A percentile compares a stretch with the other conserved stretches of the same genome.
phyloP scores from a whole-genome alignment of 2,797 vertebrate genomes.

The Lepus townsendii region DNA sequence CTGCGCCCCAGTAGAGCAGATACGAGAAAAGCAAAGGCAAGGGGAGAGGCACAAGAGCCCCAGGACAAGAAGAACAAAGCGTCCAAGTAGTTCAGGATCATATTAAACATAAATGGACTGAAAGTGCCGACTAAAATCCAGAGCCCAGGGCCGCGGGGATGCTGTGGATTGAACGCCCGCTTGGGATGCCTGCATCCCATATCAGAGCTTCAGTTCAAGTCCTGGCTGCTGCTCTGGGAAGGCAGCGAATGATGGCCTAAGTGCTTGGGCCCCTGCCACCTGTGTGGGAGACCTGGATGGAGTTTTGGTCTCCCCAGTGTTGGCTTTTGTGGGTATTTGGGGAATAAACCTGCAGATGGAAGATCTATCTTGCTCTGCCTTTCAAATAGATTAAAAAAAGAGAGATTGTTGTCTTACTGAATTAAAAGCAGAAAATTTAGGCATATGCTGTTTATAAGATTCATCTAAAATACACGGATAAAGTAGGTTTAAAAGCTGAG shows the following conservation, averaged over 20 bases:
- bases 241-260: too few species aligned
- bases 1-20: not conserved
- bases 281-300: too few species aligned
- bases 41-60: not conserved
- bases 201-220: too few species aligned
- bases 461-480: slow-evolving; percentile 10
- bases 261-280: too few species aligned
- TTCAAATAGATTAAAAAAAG: not conserved
- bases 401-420: not conserved
- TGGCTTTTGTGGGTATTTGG: too few species aligned
- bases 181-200: too few species aligned
- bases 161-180: too few species aligned
- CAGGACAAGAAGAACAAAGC: not conserved
- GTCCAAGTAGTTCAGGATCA: not conserved
- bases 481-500: not conserved
- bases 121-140: not conserved
- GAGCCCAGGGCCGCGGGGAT: not conserved
- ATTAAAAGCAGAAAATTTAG: slow-evolving; percentile 45
- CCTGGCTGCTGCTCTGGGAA: too few species aligned
- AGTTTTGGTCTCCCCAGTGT: too few species aligned
- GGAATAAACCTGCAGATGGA: too few species aligned
- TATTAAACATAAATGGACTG: not conserved
- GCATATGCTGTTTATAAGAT: slow-evolving; percentile 16
- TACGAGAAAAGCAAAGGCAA: not conserved
- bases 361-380: too few species aligned